These are phyloP conservation scores for Drosophila subpulchrella DNA, from an alignment of 1,140 invertebrate species.

Conservation along the genomic window DNA sequence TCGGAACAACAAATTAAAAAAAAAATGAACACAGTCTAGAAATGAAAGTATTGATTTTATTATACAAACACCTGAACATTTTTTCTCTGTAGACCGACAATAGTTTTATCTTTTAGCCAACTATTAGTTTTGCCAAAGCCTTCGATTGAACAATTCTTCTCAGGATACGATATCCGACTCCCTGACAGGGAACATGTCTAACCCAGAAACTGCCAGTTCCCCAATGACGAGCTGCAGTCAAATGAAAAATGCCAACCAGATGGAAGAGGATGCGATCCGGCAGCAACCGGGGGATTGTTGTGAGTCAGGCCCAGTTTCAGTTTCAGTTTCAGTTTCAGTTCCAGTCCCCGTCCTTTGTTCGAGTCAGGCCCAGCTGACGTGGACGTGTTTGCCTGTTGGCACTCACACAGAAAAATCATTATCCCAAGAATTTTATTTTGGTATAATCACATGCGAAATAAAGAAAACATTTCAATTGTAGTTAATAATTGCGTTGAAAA, in stretches of 20 bases:
- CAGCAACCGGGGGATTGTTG: conserved; percentile 3
- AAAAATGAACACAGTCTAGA: too few species aligned
- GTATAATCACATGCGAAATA: background rate
- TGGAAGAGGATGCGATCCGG: conserved; percentile 26
- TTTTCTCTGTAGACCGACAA: background rate
- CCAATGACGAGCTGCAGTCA: conserved; percentile 22
- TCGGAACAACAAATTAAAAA: too few species aligned
- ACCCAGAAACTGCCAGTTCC: conserved; percentile 8
- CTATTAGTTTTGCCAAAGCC: background rate
- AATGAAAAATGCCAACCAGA: conserved; percentile 35
- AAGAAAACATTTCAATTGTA: background rate
- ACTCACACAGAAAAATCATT: background rate
- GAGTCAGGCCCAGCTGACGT: conserved; percentile 20
- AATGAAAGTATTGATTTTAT: too few species aligned
- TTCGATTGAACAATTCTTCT: conserved; percentile 8
- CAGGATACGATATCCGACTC: conserved; percentile 8
- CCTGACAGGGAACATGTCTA: conserved; percentile 4
- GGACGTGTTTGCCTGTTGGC: conserved; percentile 9
- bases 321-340: conserved; percentile 11
- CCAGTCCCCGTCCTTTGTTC: conserved; percentile 19
- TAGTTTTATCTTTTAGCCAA: background rate
- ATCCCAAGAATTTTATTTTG: background rate
- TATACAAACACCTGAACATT: background rate
- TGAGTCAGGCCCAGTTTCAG: conserved; percentile 7
- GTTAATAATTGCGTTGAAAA: too few species aligned